Conservation (phyloP, 2,113 vertebrate genomes). For the Climacteris rufus region DNA sequence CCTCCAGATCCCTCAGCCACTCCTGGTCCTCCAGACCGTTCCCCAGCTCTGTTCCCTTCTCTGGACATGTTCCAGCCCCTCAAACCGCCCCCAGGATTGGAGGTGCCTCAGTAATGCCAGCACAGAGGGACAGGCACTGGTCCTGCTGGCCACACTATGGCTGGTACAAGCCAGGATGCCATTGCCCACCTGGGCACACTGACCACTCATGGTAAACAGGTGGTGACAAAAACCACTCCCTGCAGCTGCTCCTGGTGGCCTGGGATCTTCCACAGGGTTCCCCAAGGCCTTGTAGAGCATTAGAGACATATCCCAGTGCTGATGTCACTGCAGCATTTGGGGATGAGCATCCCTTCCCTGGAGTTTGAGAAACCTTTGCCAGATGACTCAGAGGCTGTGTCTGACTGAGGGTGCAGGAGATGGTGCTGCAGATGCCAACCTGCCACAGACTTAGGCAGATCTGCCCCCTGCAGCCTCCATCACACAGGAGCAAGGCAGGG, state of each 20-base stretch:
- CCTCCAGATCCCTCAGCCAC: background rate
- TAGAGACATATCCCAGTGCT: background rate
- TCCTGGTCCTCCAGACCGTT: background rate
- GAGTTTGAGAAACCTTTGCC: background rate
- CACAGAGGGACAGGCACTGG: background rate
- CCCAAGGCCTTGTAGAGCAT: rapidly evolving
- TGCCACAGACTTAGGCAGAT: background rate
- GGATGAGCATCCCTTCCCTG: background rate
- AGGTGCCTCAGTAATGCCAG: background rate
- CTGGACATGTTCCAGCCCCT: rapidly evolving
- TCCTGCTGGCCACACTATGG: background rate
- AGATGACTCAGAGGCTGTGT: background rate
- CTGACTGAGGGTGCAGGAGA: background rate
- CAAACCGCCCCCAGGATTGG: background rate
- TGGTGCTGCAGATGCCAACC: background rate
- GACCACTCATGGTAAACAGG: background rate
- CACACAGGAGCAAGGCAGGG: background rate
- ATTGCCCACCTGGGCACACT: background rate
- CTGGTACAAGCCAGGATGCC: background rate
- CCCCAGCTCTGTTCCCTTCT: background rate
- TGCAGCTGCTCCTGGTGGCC: background rate
- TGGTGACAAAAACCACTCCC: background rate
- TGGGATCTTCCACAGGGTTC: background rate
- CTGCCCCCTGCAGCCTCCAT: background rate
- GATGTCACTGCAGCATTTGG: rapidly evolving